phyloP scores from a whole-genome alignment of 2,797 vertebrate species.

The Tympanoctomys barrerae region DNA sequence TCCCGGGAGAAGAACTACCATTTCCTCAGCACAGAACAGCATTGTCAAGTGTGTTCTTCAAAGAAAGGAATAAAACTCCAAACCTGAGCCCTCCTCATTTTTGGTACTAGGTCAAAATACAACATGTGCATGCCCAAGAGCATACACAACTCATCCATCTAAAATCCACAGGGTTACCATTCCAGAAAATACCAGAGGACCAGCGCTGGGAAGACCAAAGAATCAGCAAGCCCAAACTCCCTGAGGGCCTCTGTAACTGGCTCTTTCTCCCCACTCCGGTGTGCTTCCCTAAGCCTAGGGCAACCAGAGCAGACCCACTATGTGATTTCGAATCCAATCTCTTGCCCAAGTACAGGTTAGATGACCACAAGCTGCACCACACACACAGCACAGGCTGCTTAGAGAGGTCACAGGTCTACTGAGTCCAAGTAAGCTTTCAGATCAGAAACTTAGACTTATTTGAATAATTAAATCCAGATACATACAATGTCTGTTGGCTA shows the following conservation, averaged over 20 bases:
- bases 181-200: constrained; percentile 15
- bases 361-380: constrained; percentile 31
- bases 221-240: background rate
- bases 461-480: constrained; percentile 71
- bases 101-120: constrained; percentile 43
- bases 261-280: background rate
- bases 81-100: constrained; percentile 47
- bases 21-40: constrained; percentile 11
- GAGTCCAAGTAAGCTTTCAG: constrained; percentile 47
- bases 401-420: constrained; percentile 33
- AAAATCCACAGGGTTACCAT: constrained; percentile 49
- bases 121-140: constrained; percentile 63
- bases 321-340: constrained; percentile 52
- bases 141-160: constrained; percentile 27
- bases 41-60: constrained; percentile 18
- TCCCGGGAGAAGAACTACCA: constrained; percentile 11
- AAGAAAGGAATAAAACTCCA: constrained; percentile 48
- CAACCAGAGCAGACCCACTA: constrained; percentile 55
- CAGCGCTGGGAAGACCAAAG: background rate
- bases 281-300: constrained; percentile 43
- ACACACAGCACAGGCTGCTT: background rate
- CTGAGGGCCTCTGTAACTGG: background rate
- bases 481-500: constrained; percentile 14
- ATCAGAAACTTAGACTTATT: constrained; percentile 60
- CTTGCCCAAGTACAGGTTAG: background rate